Percentiles rank a stretch among this genome's conserved stretches.
Evolutionary conservation across 2,888 invertebrate genomes (phyloP).

Genomic region (Biston betularia): DNA sequence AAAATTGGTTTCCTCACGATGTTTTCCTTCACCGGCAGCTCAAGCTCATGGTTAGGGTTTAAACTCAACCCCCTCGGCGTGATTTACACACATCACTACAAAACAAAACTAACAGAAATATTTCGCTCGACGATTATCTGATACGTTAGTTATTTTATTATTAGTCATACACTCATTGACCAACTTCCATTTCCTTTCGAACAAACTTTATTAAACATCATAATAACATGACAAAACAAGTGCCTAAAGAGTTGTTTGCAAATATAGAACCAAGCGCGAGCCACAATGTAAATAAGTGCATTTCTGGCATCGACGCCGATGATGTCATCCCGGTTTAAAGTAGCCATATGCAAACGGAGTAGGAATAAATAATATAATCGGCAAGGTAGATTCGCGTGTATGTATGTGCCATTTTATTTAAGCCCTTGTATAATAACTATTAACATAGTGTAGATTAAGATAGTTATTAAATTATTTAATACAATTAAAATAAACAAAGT

Average conservation of each 20-base stretch:
- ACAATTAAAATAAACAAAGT: too few relatives aligned
- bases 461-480: too few relatives aligned
- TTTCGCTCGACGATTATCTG: too few relatives aligned
- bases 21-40: too few relatives aligned
- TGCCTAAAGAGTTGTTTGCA: constrained; percentile 40
- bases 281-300: constrained; percentile 49
- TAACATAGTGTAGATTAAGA: too few relatives aligned
- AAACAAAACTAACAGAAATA: too few relatives aligned
- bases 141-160: too few relatives aligned
- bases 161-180: not conserved
- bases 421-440: too few relatives aligned
- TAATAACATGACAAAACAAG: not conserved
- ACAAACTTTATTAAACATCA: not conserved
- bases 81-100: constrained; percentile 11
- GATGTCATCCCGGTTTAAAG: constrained; percentile 50
- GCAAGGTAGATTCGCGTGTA: constrained; percentile 19
- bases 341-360: constrained; percentile 9
- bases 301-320: constrained; percentile 44
- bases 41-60: too few relatives aligned
- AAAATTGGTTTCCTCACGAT: too few relatives aligned
- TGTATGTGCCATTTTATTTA: not conserved
- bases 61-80: constrained; percentile 9
- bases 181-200: not conserved
- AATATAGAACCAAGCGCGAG: constrained; percentile 20
- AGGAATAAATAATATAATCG: constrained; percentile 13